phyloP scores from a whole-genome alignment of 2,113 vertebrate species.

The Galemys pyrenaicus region DNA sequence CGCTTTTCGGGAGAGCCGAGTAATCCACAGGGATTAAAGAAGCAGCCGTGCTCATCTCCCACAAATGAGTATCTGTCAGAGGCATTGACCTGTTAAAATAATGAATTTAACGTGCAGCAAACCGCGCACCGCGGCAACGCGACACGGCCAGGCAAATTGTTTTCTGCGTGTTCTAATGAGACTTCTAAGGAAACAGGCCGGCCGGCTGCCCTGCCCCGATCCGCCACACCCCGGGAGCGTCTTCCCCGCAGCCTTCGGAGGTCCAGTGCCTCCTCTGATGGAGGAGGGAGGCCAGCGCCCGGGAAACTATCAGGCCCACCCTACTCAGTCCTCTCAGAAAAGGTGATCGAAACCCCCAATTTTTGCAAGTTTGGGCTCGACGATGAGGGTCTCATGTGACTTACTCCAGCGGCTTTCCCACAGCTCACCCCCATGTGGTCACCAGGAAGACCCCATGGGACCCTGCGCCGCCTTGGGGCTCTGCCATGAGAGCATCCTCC shows the following conservation, averaged over 20 bases:
- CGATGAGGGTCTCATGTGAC: neutral
- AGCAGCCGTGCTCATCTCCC: constrained; percentile 77
- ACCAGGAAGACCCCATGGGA: neutral
- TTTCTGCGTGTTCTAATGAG: constrained; percentile 60
- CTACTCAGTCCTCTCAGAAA: neutral
- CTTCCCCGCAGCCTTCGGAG: neutral
- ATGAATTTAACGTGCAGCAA: constrained; percentile 82
- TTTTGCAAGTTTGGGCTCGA: neutral
- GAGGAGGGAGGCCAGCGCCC: neutral
- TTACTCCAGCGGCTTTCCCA: neutral
- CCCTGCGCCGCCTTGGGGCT: neutral
- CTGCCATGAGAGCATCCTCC: neutral
- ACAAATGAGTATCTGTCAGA: constrained; percentile 76
- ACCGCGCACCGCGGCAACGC: constrained; percentile 15
- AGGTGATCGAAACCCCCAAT: neutral
- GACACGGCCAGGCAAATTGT: constrained; percentile 61
- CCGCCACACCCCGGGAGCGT: neutral
- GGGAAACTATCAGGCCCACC: neutral
- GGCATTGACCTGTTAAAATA: constrained; percentile 78
- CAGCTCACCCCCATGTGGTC: neutral
- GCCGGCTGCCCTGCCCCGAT: neutral
- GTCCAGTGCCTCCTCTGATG: neutral
- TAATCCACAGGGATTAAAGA: constrained; percentile 80
- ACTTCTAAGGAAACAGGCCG: constrained; percentile 68
- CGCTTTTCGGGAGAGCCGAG: constrained; percentile 74